Evolutionary conservation across 2,797 vertebrate genomes (phyloP).

Genomic region (Luscinia megarhynchos): DNA sequence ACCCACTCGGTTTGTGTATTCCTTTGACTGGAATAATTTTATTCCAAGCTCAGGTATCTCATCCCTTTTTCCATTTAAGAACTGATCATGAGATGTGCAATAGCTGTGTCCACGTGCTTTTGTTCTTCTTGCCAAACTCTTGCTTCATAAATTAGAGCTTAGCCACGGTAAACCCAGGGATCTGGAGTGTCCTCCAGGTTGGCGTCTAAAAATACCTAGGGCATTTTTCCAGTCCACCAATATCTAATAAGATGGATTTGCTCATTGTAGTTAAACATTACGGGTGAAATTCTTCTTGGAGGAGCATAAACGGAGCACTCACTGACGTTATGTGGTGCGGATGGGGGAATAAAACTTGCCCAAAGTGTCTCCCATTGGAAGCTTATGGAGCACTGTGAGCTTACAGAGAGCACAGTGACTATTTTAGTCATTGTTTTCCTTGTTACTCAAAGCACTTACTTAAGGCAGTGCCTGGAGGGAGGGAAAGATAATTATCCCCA

Average conservation of each 20-base stretch:
- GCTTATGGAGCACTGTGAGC: neutral
- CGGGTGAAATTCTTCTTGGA: neutral
- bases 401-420: conserved; percentile 7
- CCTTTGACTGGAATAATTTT: neutral
- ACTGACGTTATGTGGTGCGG: neutral
- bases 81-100: conserved; percentile 29
- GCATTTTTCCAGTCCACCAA: conserved; percentile 22
- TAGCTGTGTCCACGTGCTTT: neutral
- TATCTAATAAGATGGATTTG: conserved; percentile 8
- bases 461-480: conserved; percentile 33
- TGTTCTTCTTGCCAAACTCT: conserved; percentile 31
- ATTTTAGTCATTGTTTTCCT: conserved; percentile 39
- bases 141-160: conserved; percentile 41
- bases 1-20: neutral
- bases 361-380: neutral
- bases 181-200: conserved; percentile 31
- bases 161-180: neutral
- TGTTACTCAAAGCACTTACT: conserved; percentile 43
- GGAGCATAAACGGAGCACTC: neutral
- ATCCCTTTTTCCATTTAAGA: conserved; percentile 50
- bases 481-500: conserved; percentile 28
- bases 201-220: neutral
- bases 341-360: neutral
- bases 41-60: conserved; percentile 27
- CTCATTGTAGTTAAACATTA: neutral